A percentile compares a stretch with the other conserved stretches of the same genome.
Conservation (phyloP, 2,888 invertebrate species). For the Exocentrus adspersus region DNA sequence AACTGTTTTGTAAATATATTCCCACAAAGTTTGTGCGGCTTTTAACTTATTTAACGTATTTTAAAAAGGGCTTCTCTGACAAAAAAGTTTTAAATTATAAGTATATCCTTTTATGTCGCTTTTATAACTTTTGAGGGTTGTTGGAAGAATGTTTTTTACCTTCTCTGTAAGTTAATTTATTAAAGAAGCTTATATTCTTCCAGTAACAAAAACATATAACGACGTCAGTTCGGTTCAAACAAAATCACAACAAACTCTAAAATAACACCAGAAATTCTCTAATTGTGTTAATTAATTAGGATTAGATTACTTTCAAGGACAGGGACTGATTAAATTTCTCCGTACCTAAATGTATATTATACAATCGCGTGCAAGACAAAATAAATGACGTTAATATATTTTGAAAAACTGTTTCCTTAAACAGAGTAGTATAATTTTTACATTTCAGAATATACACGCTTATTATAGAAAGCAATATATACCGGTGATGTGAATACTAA, state of each 20-base stretch:
- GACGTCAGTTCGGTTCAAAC: too few relatives aligned
- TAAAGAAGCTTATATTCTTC: too few relatives aligned
- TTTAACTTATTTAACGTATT: not conserved
- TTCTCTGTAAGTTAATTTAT: too few relatives aligned
- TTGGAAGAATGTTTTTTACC: too few relatives aligned
- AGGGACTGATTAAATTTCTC: not conserved
- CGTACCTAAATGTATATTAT: not conserved
- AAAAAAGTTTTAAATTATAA: too few relatives aligned
- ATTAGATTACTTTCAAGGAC: too few relatives aligned
- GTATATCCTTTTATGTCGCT: too few relatives aligned
- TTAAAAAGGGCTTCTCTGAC: not conserved
- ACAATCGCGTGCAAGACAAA: not conserved
- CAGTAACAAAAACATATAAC: too few relatives aligned
- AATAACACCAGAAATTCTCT: too few relatives aligned
- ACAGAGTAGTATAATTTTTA: constrained; percentile 15
- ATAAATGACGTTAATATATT: constrained; percentile 3
- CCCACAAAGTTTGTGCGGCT: not conserved
- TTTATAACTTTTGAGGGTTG: too few relatives aligned
- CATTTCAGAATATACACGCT: constrained; percentile 10
- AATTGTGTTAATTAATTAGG: too few relatives aligned
- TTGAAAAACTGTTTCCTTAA: not conserved
- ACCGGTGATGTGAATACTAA: constrained; percentile 16
- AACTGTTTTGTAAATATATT: not conserved
- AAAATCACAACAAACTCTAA: too few relatives aligned
- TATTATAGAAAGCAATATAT: constrained; percentile 19